A percentile compares a stretch with the other conserved stretches of the same genome.
Conservation (phyloP, 2,888 invertebrate genomes). For the Altica lythri region DNA sequence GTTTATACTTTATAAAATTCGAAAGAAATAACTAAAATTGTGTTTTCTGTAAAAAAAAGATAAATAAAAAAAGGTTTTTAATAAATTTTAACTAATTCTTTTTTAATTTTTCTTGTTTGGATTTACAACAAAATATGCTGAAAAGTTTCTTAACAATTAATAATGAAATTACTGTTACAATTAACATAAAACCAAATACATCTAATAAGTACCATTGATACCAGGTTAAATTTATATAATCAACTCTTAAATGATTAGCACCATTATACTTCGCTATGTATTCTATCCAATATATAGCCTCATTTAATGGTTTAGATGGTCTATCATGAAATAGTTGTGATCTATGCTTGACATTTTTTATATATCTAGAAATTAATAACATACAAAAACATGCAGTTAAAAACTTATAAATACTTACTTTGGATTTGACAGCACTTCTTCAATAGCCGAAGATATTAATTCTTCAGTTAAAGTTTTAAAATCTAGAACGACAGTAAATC, state of each 20-base stretch:
- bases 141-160: slow-evolving; percentile 4
- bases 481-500: slow-evolving; percentile 54
- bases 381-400: neutral
- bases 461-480: slow-evolving; percentile 53
- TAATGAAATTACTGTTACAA: neutral
- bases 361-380: slow-evolving; percentile 35
- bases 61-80: too few species aligned
- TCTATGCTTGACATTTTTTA: slow-evolving; percentile 34
- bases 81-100: neutral
- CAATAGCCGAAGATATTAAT: slow-evolving; percentile 43
- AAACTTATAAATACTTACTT: slow-evolving; percentile 38
- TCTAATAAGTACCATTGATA: slow-evolving; percentile 46
- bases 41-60: too few species aligned
- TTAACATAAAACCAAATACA: slow-evolving; percentile 30
- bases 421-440: slow-evolving; percentile 45
- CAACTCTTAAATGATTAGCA: slow-evolving; percentile 41
- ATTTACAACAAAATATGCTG: neutral
- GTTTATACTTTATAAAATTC: too few species aligned
- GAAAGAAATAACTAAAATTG: too few species aligned
- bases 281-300: slow-evolving; percentile 43
- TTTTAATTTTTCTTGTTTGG: neutral
- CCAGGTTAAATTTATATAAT: slow-evolving; percentile 38
- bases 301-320: slow-evolving; percentile 39
- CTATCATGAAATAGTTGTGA: slow-evolving; percentile 42
- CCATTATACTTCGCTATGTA: slow-evolving; percentile 44